phyloP scores from a whole-genome alignment of 2,797 vertebrate species.

The Hafferia zeledoni region DNA sequence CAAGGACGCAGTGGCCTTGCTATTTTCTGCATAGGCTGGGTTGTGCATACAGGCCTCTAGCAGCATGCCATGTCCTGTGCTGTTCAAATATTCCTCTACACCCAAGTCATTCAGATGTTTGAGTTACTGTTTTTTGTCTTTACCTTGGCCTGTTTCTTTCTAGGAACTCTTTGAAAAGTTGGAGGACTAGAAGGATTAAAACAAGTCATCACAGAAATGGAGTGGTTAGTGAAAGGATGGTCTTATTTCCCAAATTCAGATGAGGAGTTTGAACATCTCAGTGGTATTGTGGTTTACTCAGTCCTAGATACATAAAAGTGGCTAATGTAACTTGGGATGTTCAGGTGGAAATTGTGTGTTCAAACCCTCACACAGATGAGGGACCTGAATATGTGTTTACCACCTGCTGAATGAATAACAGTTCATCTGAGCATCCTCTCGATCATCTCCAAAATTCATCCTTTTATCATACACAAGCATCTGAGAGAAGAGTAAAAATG shows the following conservation, averaged over 20 bases:
- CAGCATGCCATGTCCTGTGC: too few relatives aligned
- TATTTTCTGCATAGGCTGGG: too few relatives aligned
- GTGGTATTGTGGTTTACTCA: not conserved
- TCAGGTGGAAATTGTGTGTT: not conserved
- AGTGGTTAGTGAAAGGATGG: not conserved
- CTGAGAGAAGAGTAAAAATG: not conserved
- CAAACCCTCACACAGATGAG: not conserved
- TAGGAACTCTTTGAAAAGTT: not conserved
- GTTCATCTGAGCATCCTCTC: not conserved
- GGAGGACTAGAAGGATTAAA: not conserved
- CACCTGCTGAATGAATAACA: not conserved
- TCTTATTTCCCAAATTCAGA: not conserved
- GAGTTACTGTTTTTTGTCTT: not conserved
- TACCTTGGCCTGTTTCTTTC: not conserved
- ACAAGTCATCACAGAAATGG: not conserved
- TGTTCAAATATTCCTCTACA: too few relatives aligned
- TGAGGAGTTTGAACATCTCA: not conserved
- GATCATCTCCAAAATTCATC: not conserved
- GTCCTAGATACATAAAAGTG: not conserved
- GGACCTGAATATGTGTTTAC: not conserved
- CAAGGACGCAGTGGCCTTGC: too few relatives aligned
- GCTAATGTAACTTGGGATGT: rapidly evolving
- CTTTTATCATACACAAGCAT: not conserved
- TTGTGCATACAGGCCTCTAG: too few relatives aligned
- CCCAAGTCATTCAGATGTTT: not conserved